Evolutionary conservation across 2,888 invertebrate species (phyloP).

Genomic region (Leptopilina drosophilae): DNA sequence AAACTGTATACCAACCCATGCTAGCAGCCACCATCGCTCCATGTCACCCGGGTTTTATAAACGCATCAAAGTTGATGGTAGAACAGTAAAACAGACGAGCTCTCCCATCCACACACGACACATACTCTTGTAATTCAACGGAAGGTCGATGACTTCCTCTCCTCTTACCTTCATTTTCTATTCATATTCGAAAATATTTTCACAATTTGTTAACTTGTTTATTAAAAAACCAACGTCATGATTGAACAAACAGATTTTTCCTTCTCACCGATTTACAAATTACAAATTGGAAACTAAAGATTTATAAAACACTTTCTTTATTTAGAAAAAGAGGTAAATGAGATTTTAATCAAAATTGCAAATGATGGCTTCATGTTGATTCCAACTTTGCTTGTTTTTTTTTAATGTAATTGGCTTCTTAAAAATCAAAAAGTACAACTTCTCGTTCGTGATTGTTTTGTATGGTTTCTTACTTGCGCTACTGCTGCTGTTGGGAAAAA

Average conservation of each 20-base stretch:
- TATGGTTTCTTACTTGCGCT: constrained; percentile 2
- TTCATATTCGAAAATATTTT: not conserved
- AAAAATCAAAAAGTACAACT: constrained; percentile 7
- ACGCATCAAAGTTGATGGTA: constrained; percentile 71
- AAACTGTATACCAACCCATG: constrained; percentile 66
- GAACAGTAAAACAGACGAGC: constrained; percentile 46
- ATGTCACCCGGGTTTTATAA: constrained; percentile 67
- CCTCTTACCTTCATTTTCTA: constrained; percentile 18
- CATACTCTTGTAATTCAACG: constrained; percentile 36
- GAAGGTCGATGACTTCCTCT: constrained; percentile 37
- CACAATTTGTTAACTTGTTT: not conserved
- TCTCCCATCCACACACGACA: constrained; percentile 26
- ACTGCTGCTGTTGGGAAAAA: not conserved
- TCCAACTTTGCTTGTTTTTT: not conserved
- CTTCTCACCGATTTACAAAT: too few species aligned
- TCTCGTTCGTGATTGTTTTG: not conserved
- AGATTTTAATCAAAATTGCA: too few species aligned
- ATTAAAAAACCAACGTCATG: too few species aligned
- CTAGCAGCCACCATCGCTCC: constrained; percentile 52
- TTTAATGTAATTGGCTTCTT: constrained; percentile 4
- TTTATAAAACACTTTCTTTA: too few species aligned
- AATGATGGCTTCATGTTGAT: not conserved
- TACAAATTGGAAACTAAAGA: too few species aligned
- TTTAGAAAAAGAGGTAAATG: too few species aligned
- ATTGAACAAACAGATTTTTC: too few species aligned